These are phyloP conservation scores for Samia ricini DNA, from an alignment of 1,140 invertebrate species.

Conservation along the genomic window DNA sequence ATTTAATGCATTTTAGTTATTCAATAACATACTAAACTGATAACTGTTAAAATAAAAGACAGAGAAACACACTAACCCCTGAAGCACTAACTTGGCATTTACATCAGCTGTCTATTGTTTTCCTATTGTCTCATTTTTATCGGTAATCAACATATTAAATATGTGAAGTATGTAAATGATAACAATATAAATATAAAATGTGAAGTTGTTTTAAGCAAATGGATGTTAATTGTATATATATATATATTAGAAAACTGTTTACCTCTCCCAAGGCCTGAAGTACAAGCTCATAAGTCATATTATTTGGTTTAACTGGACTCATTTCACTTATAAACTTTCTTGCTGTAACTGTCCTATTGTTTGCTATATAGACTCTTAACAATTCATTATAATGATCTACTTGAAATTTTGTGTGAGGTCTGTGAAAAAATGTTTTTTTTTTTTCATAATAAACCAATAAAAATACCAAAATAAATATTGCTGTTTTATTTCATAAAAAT, in stretches of 20 bases:
- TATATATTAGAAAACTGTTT: slow-evolving; percentile 17
- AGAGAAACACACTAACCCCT: too few relatives aligned
- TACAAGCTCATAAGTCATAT: slow-evolving; percentile 73
- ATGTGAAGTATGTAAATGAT: not conserved
- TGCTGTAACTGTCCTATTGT: slow-evolving; percentile 49
- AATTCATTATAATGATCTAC: slow-evolving; percentile 72
- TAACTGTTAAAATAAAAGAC: too few relatives aligned
- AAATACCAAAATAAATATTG: not conserved
- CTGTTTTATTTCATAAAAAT: too few relatives aligned
- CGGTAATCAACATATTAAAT: too few relatives aligned
- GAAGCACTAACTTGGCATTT: too few relatives aligned
- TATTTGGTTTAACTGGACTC: slow-evolving; percentile 61
- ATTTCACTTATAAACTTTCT: slow-evolving; percentile 59
- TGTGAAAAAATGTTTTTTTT: slow-evolving; percentile 36
- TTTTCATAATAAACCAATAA: not conserved
- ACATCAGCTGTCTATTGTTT: too few relatives aligned
- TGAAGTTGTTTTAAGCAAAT: not conserved
- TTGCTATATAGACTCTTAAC: slow-evolving; percentile 64
- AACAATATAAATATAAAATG: slow-evolving; percentile 1
- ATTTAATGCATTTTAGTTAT: too few relatives aligned
- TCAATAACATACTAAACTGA: too few relatives aligned
- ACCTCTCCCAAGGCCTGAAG: slow-evolving; percentile 75
- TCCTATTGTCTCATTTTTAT: too few relatives aligned
- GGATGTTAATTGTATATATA: slow-evolving; percentile 6
- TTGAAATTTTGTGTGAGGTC: slow-evolving; percentile 55